A percentile compares a stretch with the other conserved stretches of the same genome.
These are phyloP conservation scores for Phortica okadai DNA, from an alignment of 2,888 invertebrate genomes.

Conservation along the genomic window DNA sequence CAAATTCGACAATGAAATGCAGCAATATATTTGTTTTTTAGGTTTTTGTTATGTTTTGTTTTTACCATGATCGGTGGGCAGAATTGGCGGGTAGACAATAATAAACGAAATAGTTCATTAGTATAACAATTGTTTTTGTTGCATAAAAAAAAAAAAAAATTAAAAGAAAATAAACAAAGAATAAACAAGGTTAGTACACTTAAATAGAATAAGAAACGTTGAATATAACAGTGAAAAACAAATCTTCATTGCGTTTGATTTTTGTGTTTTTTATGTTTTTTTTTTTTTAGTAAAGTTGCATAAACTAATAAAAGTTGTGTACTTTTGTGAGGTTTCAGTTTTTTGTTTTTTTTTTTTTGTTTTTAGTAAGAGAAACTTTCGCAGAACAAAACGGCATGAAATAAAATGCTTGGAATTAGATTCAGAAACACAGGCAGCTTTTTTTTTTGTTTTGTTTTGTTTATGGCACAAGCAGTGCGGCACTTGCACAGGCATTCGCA, in stretches of 20 bases:
- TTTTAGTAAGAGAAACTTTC: slow-evolving; percentile 8
- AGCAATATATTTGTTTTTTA: no score
- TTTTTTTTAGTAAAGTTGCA: slow-evolving; percentile 22
- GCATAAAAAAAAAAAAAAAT: slow-evolving; percentile 35
- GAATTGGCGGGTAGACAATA: slow-evolving; percentile 41
- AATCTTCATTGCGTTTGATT: slow-evolving; percentile 5
- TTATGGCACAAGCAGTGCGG: slow-evolving; percentile 17
- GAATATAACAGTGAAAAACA: background rate
- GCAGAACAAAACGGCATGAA: slow-evolving; percentile 17
- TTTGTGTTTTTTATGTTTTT: slow-evolving; percentile 41
- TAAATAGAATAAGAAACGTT: background rate
- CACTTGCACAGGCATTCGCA: slow-evolving; percentile 53
- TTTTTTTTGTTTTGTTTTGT: slow-evolving; percentile 12
- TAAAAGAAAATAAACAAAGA: slow-evolving; percentile 26
- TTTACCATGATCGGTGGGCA: slow-evolving; percentile 10
- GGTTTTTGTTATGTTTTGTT: slow-evolving; percentile 12
- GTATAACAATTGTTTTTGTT: slow-evolving; percentile 39
- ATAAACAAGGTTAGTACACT: slow-evolving; percentile 15
- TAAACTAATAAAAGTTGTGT: slow-evolving; percentile 38
- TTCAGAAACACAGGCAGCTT: slow-evolving; percentile 22
- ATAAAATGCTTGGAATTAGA: slow-evolving; percentile 26
- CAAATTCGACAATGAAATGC: background rate
- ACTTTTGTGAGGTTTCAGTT: slow-evolving; percentile 45
- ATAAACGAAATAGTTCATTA: slow-evolving; percentile 50
- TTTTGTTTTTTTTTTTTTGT: background rate